phyloP scores from a whole-genome alignment of 2,888 invertebrate genomes.

The Drosophila parthenogenetica region DNA sequence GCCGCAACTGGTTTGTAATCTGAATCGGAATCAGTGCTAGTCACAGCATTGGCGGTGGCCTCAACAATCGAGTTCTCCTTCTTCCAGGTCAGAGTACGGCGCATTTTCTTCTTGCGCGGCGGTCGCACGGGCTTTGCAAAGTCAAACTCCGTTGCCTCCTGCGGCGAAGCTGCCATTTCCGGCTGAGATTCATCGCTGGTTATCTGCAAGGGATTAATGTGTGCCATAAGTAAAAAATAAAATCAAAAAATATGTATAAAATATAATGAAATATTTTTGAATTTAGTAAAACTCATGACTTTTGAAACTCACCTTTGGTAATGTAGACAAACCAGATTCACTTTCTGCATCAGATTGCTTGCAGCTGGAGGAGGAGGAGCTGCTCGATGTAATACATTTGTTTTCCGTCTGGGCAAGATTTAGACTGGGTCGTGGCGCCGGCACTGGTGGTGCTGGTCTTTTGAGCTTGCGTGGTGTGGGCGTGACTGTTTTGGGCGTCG shows the following conservation, averaged over 20 bases:
- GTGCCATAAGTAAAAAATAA: constrained; percentile 1
- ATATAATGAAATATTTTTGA: background rate
- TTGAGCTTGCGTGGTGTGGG: constrained; percentile 54
- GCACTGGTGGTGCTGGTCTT: constrained; percentile 61
- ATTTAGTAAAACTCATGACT: background rate
- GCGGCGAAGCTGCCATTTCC: constrained; percentile 44
- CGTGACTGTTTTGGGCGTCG: constrained; percentile 10
- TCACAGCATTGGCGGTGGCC: constrained; percentile 64
- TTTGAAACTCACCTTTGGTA: constrained; percentile 73
- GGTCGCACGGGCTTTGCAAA: constrained; percentile 73
- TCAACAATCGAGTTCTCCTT: constrained; percentile 78
- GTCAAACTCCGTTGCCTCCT: constrained; percentile 52
- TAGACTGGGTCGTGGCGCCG: constrained; percentile 62
- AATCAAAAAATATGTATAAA: no score
- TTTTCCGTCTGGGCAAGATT: constrained; percentile 32
- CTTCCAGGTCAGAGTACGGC: constrained; percentile 75
- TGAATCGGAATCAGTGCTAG: constrained; percentile 81
- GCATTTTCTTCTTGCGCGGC: constrained; percentile 80
- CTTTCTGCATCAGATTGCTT: constrained; percentile 75
- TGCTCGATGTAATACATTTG: constrained; percentile 43
- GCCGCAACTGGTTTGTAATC: constrained; percentile 56
- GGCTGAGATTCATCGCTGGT: constrained; percentile 79
- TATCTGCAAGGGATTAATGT: constrained; percentile 47
- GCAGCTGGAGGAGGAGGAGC: constrained; percentile 63
- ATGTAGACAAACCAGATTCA: constrained; percentile 76